phyloP scores from a whole-genome alignment of 1,140 invertebrate genomes.

The Leptoteleia sp. region DNA sequence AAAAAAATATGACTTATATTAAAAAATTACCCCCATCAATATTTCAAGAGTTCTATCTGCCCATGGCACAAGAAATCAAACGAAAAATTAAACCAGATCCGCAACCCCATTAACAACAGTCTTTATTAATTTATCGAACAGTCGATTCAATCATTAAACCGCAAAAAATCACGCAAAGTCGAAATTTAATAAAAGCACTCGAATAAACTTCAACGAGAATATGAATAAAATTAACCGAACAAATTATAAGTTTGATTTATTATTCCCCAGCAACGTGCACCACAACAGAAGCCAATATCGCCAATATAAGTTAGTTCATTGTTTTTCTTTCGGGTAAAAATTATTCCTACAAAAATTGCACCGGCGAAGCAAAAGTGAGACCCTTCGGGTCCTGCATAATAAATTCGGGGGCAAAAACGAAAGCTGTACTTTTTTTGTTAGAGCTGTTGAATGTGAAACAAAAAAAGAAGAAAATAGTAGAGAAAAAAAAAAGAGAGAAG shows the following conservation, averaged over 20 bases:
- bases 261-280: not conserved
- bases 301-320: slow-evolving; percentile 16
- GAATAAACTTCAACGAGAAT: slow-evolving; percentile 7
- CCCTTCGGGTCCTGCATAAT: slow-evolving; percentile 13
- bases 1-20: too few relatives aligned
- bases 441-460: not conserved
- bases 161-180: slow-evolving; percentile 1
- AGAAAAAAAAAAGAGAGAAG: too few relatives aligned
- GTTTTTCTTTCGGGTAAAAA: slow-evolving; percentile 25
- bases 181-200: slow-evolving; percentile 22
- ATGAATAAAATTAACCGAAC: slow-evolving; percentile 15
- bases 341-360: slow-evolving; percentile 15
- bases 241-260: slow-evolving; percentile 13
- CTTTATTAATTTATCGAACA: not conserved
- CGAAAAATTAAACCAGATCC: too few relatives aligned
- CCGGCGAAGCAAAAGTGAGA: slow-evolving; percentile 8
- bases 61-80: too few relatives aligned
- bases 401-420: slow-evolving; percentile 31
- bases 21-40: too few relatives aligned
- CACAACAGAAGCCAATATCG: slow-evolving; percentile 14
- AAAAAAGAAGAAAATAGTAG: too few relatives aligned
- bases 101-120: too few relatives aligned
- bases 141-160: slow-evolving; percentile 5
- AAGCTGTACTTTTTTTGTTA: slow-evolving; percentile 17
- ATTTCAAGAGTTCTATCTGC: too few relatives aligned